Conservation (phyloP, 2,113 vertebrate species). For the Macquaria australasica region DNA sequence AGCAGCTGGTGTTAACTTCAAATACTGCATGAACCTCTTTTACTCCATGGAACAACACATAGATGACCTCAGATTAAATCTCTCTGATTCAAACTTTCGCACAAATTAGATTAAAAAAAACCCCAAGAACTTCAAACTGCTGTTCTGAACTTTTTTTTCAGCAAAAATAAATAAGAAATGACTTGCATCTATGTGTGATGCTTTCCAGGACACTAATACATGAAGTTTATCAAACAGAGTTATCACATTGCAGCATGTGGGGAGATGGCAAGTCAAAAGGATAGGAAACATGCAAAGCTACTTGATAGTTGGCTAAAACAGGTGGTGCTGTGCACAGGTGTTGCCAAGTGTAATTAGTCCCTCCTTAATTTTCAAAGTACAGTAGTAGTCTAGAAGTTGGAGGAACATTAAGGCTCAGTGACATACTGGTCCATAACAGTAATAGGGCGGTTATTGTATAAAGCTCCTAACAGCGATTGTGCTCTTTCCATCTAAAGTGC, state of each 20-base stretch:
- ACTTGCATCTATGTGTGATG: no score
- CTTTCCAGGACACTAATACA: neutral
- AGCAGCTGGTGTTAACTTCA: neutral
- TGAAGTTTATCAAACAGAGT: neutral
- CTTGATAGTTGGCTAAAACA: neutral
- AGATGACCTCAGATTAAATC: neutral
- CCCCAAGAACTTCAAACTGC: neutral
- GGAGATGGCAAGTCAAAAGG: neutral
- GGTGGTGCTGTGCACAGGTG: no score
- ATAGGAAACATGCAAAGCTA: no score
- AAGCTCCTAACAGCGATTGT: no score
- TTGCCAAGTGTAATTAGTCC: no score
- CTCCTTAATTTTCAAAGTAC: neutral
- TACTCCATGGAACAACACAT: neutral
- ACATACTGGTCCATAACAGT: no score
- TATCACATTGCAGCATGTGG: neutral
- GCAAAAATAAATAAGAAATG: neutral
- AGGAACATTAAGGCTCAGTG: neutral
- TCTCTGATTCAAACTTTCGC: neutral
- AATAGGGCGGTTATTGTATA: no score
- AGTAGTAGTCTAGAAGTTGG: neutral
- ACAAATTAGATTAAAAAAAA: neutral
- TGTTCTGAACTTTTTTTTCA: neutral
- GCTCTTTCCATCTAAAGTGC: no score
- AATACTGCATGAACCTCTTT: neutral